Base-by-base conservation (phyloP, 2,113 vertebrate species). In the Anolis carolinensis region DNA sequence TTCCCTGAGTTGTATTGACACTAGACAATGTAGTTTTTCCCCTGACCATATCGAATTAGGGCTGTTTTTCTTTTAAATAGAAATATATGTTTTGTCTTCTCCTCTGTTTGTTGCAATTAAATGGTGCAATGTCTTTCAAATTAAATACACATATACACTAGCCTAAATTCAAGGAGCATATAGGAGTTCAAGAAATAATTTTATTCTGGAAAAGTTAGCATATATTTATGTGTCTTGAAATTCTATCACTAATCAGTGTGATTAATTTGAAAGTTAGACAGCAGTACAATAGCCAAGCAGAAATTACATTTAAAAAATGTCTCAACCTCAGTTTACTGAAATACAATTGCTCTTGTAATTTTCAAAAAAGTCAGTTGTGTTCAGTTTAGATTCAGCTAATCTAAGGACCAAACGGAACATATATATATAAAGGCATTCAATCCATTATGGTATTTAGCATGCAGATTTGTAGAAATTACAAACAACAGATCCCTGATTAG, bases 181-280 rank as follows among this genome's bases (percentile, higher is more conserved):
- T 25, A 79, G 55, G 36, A 10, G 30, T 52, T 63, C 30, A 59
- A 36, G 55, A 16, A 78, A 52, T n/a, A 78, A 16, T 59, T 52
- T 27, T 30, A 10, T 21, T 50, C 44, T 76, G 70, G 67, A 50
- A 34, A n/a, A 82, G 52, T 71, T 82, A 32, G 48, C 50, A 52
- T 52, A 55, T n/a, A 55, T 82, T 82, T 11, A 81, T 30, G 71
- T 82, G 44, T 48, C 14, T 71, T 82, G 67, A 82, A 71, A 71
- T 82, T 82, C 80, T 52, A 67, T 18, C 27, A 68, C 70, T 52
- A 73, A 73, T 23, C 59, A 50, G 39, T 36, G 7, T 34, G 70
- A 73, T 6, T 74, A 73, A 72, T 82, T 73, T 71, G 32, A 48
- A 36, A 59, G 32, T 3, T 36, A 82, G 72, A 82, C 59, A 7